Evolutionary conservation across 2,888 invertebrate species (phyloP).

Genomic region (Melanostoma mellinum): DNA sequence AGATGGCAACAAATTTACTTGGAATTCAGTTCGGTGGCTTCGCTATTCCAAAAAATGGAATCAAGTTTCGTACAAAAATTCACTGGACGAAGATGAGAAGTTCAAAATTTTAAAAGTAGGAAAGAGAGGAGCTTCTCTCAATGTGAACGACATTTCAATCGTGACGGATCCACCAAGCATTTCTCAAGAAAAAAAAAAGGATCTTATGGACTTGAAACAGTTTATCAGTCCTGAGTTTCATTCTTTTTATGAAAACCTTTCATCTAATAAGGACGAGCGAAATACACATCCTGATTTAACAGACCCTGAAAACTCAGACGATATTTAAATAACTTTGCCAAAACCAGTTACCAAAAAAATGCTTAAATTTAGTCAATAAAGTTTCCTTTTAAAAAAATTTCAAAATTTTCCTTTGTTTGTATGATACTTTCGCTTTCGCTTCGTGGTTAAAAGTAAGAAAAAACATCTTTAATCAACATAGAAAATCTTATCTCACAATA

Average conservation of each 20-base stretch:
- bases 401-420: too few species aligned
- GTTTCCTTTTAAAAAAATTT: neutral
- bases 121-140: too few species aligned
- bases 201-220: too few species aligned
- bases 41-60: neutral
- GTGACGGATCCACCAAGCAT: neutral
- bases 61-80: neutral
- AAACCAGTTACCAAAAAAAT: neutral
- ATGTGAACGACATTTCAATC: neutral
- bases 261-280: neutral
- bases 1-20: constrained; percentile 11
- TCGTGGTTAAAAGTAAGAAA: neutral
- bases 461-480: constrained; percentile 6
- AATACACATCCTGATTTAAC: constrained; percentile 6
- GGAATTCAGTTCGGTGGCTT: neutral
- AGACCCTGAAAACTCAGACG: neutral
- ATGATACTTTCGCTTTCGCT: neutral
- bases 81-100: too few species aligned
- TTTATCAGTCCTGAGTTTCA: too few species aligned
- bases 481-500: neutral
- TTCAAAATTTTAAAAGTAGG: too few species aligned
- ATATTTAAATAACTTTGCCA: neutral
- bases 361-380: neutral
- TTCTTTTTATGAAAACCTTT: neutral
- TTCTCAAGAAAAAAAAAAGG: too few species aligned